Percentiles rank a stretch among this genome's conserved stretches.
phyloP scores from a whole-genome alignment of 2,113 vertebrate species.

The Poeciliopsis retropinna region DNA sequence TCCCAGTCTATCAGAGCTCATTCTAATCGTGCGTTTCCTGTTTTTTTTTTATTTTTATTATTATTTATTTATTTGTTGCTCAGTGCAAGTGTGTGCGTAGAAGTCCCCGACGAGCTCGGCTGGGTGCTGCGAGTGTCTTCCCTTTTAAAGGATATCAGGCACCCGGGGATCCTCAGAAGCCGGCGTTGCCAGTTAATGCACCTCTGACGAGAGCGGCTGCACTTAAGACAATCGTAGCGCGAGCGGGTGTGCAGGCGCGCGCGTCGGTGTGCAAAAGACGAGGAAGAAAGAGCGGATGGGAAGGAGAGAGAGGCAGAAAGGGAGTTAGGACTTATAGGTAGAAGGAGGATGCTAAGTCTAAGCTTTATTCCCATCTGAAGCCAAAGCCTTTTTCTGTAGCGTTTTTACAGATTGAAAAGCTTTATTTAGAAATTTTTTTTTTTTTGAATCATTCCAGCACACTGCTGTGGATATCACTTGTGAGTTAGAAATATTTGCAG shows the following conservation, averaged over 20 bases:
- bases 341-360: conserved; percentile 18
- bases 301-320: conserved; percentile 13
- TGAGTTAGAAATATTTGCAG: not conserved
- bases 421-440: conserved; percentile 47
- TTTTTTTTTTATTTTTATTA: conserved; percentile 6
- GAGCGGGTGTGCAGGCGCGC: conserved; percentile 39
- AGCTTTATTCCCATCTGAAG: conserved; percentile 47
- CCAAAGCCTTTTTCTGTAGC: conserved; percentile 46
- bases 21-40: conserved; percentile 69
- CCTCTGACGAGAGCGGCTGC: conserved; percentile 65
- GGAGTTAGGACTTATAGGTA: conserved; percentile 25
- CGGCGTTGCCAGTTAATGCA: conserved; percentile 67
- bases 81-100: conserved; percentile 36
- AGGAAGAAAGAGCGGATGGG: conserved; percentile 13
- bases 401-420: conserved; percentile 38
- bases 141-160: conserved; percentile 55
- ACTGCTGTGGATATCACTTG: conserved; percentile 14
- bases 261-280: conserved; percentile 25
- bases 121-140: conserved; percentile 59
- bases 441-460: conserved; percentile 7
- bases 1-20: conserved; percentile 64
- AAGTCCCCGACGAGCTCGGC: conserved; percentile 55
- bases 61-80: conserved; percentile 35
- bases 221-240: conserved; percentile 69
- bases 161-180: conserved; percentile 55